phyloP scores from a whole-genome alignment of 2,113 vertebrate species.

The Phaethornis superciliosus region DNA sequence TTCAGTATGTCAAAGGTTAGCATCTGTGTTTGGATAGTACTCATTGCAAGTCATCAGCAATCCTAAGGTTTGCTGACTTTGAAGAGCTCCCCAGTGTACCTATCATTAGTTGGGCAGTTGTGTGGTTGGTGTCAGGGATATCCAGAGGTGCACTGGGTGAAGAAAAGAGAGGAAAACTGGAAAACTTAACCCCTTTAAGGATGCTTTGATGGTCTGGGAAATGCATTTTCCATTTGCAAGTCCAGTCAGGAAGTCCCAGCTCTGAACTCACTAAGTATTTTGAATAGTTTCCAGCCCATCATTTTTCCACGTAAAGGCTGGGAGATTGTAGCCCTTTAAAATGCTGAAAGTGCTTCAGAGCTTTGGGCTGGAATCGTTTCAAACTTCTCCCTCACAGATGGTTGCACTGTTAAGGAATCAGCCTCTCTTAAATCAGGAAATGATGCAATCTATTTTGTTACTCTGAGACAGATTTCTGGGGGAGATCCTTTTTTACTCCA shows the following conservation, averaged over 20 bases:
- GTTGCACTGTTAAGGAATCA: constrained; percentile 56
- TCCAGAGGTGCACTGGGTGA: not conserved
- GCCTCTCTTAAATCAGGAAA: constrained; percentile 59
- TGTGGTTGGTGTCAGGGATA: not conserved
- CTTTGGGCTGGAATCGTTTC: constrained; percentile 48
- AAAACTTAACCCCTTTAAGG: not conserved
- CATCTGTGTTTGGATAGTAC: not conserved
- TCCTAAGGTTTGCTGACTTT: not conserved
- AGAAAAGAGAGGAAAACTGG: not conserved
- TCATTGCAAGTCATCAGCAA: not conserved
- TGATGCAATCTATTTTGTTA: constrained; percentile 66
- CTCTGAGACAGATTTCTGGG: constrained; percentile 25
- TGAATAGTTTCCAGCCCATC: constrained; percentile 6
- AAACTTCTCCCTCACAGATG: constrained; percentile 64
- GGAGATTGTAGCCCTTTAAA: constrained; percentile 42
- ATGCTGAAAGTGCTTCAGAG: constrained; percentile 60
- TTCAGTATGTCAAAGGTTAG: not conserved
- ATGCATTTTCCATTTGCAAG: not conserved
- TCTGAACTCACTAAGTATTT: not conserved
- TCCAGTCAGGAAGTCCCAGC: constrained; percentile 5
- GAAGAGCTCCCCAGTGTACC: not conserved
- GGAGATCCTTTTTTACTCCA: constrained; percentile 18
- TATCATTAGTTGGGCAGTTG: not conserved
- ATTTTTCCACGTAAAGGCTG: not conserved
- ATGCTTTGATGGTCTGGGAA: not conserved